phyloP scores from a whole-genome alignment of 2,113 vertebrate genomes.

The Tympanuchus pallidicinctus region DNA sequence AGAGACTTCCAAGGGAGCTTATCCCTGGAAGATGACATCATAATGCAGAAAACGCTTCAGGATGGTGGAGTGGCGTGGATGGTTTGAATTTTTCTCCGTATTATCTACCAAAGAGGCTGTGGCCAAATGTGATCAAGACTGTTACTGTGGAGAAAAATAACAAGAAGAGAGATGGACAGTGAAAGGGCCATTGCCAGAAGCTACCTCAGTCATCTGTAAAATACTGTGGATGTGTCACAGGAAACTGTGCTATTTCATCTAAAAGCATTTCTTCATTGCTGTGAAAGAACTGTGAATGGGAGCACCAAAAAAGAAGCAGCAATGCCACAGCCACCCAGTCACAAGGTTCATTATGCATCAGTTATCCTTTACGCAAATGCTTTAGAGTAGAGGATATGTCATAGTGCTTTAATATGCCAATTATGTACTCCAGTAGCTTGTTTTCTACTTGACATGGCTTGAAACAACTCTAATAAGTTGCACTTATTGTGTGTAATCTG shows the following conservation, averaged over 20 bases:
- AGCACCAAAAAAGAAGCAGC: not conserved
- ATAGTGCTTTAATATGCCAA: not conserved
- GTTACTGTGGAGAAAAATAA: not conserved
- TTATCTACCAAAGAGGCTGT: not conserved
- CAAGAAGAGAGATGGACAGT: not conserved
- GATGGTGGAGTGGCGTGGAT: not conserved
- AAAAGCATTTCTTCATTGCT: rapidly evolving
- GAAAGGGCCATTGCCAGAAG: not conserved
- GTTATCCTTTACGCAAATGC: not conserved
- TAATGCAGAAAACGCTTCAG: not conserved
- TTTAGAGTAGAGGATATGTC: not conserved
- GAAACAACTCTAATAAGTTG: slow-evolving; percentile 25
- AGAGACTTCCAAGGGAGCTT: not conserved
- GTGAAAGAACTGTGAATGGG: not conserved
- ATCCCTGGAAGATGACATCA: not conserved
- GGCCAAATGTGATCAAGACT: not conserved
- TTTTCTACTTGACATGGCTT: slow-evolving; percentile 11
- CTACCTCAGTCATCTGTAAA: not conserved
- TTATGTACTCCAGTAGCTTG: slow-evolving; percentile 8
- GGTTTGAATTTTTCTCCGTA: not conserved
- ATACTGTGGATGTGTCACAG: not conserved
- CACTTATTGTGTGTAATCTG: not conserved
- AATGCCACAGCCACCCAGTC: not conserved
- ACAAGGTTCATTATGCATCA: not conserved
- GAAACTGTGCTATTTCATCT: not conserved